Base-by-base conservation (phyloP, 2,888 invertebrate genomes). In the Aphidius colemani region DNA sequence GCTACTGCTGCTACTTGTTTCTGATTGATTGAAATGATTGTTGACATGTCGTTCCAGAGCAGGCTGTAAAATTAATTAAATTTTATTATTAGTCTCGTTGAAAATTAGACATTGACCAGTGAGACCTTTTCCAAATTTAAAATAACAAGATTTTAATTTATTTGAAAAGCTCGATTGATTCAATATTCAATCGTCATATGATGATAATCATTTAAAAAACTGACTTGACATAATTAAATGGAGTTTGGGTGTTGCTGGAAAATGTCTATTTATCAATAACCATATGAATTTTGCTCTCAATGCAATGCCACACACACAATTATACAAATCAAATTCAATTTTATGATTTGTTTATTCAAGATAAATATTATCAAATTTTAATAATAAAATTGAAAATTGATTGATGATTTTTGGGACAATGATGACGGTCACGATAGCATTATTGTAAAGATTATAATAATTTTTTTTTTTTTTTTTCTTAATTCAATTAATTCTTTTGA, bases 31-130 rank as follows among this genome's bases (percentile, higher is more conserved):
- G 84, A 97, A 96, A 83, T 97, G 97, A 75, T 92, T 89, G 84
- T 96, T 96, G 59, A 96, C 95, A 79, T 98, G 97, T 74, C 96
- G 88, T 83, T 96, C 94, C 73, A 97, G 84, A 66, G 94, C 89
- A 66, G 87, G 87, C 92, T 92, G 85, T 45, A 87, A 87, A 63
- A 63, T 61, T 66, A 72, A 53, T 69, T 48, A 44, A 58, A 7
- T 6, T 11, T 66, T 41, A 65, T 61, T 30, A 66, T 70, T 63
- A 68, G 58, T 40, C 8, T 8, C 10, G n/a, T 7, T 57, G 57
- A 49, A 39, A 13, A 39, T 57, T 9, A 57, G 66, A 68, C 66
- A 61, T 63, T 53, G 67, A 66, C 65, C 69, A 66, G 66, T 61
- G 59, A 50, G 66, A 66, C 65, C 55, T n/a, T 58, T 61, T 66